Evolutionary conservation across 2,113 vertebrate species (phyloP).

Genomic region (Capra hircus): DNA sequence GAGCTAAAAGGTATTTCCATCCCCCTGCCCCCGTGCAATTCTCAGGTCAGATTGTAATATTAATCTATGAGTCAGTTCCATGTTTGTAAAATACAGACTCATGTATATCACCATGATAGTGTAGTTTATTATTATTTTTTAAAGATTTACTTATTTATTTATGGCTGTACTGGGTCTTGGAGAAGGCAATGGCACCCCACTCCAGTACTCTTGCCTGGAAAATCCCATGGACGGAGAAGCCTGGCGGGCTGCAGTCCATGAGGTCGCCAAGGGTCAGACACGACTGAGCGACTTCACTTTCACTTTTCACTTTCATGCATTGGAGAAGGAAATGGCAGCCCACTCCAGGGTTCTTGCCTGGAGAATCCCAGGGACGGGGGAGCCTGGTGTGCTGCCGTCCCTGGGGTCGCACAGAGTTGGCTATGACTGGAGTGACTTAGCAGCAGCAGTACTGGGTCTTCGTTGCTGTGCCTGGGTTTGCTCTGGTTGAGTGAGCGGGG

Average conservation of each 20-base stretch:
- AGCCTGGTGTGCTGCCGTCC: no score
- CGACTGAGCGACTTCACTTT: no score
- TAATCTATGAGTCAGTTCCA: not conserved
- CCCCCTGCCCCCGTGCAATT: accelerated
- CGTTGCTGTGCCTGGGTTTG: not conserved
- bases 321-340: no score
- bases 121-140: not conserved
- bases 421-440: no score
- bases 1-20: not conserved
- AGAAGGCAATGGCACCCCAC: no score
- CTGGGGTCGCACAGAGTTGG: accelerated
- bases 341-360: no score
- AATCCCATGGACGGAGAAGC: no score
- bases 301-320: no score
- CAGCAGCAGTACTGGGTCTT: not conserved
- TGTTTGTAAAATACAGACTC: not conserved
- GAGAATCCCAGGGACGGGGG: no score
- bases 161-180: not conserved
- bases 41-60: not conserved
- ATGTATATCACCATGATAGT: not conserved
- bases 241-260: no score
- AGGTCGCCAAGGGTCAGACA: no score
- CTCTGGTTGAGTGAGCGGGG: not conserved
- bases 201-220: no score
- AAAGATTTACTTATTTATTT: not conserved